A percentile compares a stretch with the other conserved stretches of the same genome.
These are phyloP conservation scores for Hippocampus zosterae DNA, from an alignment of 2,113 vertebrate genomes.

Conservation along the genomic window DNA sequence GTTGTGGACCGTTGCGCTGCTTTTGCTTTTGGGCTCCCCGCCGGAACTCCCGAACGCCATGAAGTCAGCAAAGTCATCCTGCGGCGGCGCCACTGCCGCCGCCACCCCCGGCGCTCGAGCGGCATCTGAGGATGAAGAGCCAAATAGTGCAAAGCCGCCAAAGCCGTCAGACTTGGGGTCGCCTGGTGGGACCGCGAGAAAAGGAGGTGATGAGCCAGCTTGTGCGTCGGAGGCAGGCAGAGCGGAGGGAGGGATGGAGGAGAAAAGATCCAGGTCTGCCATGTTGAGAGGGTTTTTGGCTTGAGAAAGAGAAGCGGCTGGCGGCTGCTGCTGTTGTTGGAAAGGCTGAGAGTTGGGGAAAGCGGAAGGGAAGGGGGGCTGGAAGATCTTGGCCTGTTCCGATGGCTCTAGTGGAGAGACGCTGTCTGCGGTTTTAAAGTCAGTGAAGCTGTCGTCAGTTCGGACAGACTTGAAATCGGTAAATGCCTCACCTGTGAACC, in stretches of 20 bases:
- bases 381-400: constrained; percentile 82
- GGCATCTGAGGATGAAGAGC: constrained; percentile 71
- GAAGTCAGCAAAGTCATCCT: constrained; percentile 97
- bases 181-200: constrained; percentile 58
- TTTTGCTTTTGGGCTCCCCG: constrained; percentile 65
- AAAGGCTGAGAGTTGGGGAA: constrained; percentile 76
- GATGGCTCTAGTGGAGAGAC: constrained; percentile 88
- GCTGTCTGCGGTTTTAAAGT: constrained; percentile 97
- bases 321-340: constrained; percentile 70
- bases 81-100: constrained; percentile 51
- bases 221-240: constrained; percentile 57
- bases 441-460: constrained; percentile 90
- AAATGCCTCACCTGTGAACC: constrained; percentile 84
- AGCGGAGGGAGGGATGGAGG: constrained; percentile 68
- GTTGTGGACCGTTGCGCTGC: constrained; percentile 57
- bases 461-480: constrained; percentile 87
- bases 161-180: constrained; percentile 82
- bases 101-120: constrained; percentile 36
- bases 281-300: constrained; percentile 84
- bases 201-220: constrained; percentile 54
- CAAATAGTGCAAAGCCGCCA: constrained; percentile 92
- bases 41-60: constrained; percentile 84
- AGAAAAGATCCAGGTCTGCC: constrained; percentile 90
- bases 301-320: constrained; percentile 61
- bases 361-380: constrained; percentile 78